phyloP scores from a whole-genome alignment of 2,888 invertebrate species.

The Microchrysa polita region DNA sequence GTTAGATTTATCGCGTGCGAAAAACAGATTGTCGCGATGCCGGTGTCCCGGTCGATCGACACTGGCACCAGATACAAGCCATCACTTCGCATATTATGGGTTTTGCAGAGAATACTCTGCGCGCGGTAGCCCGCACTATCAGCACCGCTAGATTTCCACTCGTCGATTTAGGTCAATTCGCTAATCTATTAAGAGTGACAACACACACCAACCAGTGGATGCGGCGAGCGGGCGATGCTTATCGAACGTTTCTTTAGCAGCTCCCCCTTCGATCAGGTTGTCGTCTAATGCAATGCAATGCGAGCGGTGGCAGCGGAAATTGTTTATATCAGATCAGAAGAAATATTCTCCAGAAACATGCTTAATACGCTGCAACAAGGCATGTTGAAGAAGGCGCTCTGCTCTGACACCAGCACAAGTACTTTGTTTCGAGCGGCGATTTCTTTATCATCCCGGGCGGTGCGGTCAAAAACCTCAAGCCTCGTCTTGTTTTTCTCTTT shows the following conservation, averaged over 20 bases:
- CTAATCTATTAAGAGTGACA: slow-evolving; percentile 12
- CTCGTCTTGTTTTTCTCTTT: slow-evolving; percentile 28
- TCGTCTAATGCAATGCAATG: not conserved
- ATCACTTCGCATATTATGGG: too few relatives aligned
- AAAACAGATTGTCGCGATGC: not conserved
- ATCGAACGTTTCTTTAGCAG: not conserved
- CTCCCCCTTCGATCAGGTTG: not conserved
- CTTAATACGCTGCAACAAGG: not conserved
- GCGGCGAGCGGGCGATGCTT: not conserved
- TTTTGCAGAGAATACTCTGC: not conserved
- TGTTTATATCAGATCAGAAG: slow-evolving; percentile 18
- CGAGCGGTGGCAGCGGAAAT: not conserved
- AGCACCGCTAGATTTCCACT: not conserved
- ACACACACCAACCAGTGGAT: too few relatives aligned
- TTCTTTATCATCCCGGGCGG: slow-evolving; percentile 31
- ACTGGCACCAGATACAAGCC: too few relatives aligned
- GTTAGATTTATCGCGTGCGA: too few relatives aligned
- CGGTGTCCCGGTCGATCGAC: not conserved
- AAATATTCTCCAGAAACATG: slow-evolving; percentile 15
- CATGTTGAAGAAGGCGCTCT: slow-evolving; percentile 1
- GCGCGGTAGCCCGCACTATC: not conserved
- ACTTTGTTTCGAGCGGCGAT: not conserved
- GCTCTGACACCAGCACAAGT: not conserved
- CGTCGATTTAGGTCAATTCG: slow-evolving; percentile 28
- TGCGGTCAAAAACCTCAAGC: slow-evolving; percentile 33